Conservation (phyloP, 1,140 invertebrate species). For the Plodia interpunctella region DNA sequence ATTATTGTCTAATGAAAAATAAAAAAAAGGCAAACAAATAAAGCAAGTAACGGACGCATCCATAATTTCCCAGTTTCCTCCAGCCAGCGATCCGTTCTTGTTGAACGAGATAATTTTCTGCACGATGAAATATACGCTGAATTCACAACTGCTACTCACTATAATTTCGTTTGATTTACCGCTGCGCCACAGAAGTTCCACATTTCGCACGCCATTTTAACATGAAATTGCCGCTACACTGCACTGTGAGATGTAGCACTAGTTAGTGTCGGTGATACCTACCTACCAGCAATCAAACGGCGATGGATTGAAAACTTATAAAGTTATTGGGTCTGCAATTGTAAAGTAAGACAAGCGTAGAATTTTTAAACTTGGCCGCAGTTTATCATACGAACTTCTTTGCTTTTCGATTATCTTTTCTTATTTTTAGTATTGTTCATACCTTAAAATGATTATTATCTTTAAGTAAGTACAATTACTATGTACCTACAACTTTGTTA, state of each 20-base stretch:
- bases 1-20: not conserved
- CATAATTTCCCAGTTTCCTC: not conserved
- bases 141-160: slow-evolving; percentile 31
- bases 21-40: not conserved
- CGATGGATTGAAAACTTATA: slow-evolving; percentile 25
- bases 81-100: slow-evolving; percentile 21
- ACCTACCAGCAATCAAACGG: slow-evolving; percentile 24
- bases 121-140: slow-evolving; percentile 42
- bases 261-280: slow-evolving; percentile 23
- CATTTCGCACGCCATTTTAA: slow-evolving; percentile 52
- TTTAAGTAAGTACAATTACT: no score
- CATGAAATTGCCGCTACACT: slow-evolving; percentile 38
- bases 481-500: no score
- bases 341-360: not conserved
- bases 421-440: no score
- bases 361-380: no score
- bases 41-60: not conserved
- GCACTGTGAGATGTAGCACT: slow-evolving; percentile 28
- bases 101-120: slow-evolving; percentile 53
- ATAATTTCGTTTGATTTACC: slow-evolving; percentile 54
- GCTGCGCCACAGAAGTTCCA: slow-evolving; percentile 40
- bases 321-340: slow-evolving; percentile 21
- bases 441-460: no score
- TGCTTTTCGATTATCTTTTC: no score
- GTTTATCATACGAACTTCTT: not conserved